Base-by-base conservation (phyloP, 2,113 vertebrate species). In the western clawed frog (Xenopus tropicalis) region DNA sequence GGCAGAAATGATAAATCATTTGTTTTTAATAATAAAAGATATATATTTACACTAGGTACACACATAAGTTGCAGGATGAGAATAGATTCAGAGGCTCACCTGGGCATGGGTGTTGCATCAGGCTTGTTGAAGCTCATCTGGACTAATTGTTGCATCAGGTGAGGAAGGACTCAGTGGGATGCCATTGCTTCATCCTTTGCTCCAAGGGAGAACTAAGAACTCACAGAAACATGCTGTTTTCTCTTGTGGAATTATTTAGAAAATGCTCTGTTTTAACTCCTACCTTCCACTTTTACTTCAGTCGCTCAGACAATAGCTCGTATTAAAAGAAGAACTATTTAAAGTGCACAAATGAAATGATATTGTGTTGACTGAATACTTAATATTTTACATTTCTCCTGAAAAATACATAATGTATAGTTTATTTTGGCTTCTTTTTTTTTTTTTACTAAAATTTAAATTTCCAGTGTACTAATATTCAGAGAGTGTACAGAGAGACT, bases 1-100 rank as follows among this genome's bases (percentile, higher is more conserved):
- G 83, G 82, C 79, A 83, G 81, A 88, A 83, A 22, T 83, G 87
- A 88, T 88, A 88, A 88, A 87, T 88, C 89, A 85, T 87, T 86
- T 90, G 85, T 91, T 89, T 88, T 84, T 76, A 76, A 87, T 82
- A 89, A 86, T 82, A 12, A 63, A 79, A 71, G 82, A 67, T 3
- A 8, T 58, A 21, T 65, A 23, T 77, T 83, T 61, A 70, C 54
- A 65, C 80, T 58, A 85, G 74, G 0, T 54, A 61, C 20, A 76
- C 22, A 0, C 72, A 74, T 65, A 37, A 24, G 21, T 21, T 14
- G 11, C 66, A 43, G 51, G 80, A 73, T 82, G 74, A 65, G 80
- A 82, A 80, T 77, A 72, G 78, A 59, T 77, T 29, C 64, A 2
- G 4, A 78, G 80, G 69, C 79, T 86, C 83, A 80, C 82, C 82